Evolutionary conservation across 1,140 invertebrate genomes (phyloP).

Genomic region (Aphelenchoides besseyi): DNA sequence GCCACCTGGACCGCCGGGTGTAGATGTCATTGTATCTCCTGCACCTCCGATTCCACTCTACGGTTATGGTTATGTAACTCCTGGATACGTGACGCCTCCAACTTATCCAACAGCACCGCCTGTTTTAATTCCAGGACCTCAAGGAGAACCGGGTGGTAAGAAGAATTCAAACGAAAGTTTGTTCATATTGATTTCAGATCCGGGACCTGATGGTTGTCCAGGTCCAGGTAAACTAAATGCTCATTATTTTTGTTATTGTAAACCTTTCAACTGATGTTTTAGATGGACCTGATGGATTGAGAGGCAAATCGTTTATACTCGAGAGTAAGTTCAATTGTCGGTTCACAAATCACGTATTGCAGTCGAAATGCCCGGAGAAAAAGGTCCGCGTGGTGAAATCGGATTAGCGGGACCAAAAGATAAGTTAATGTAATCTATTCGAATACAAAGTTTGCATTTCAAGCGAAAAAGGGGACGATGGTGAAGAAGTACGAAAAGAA

Average conservation of each 20-base stretch:
- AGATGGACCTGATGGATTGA: not conserved
- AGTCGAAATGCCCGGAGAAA: no score
- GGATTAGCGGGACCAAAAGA: not conserved
- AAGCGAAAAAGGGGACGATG: not conserved
- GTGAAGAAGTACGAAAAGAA: no score
- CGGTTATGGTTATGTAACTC: not conserved
- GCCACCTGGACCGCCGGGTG: not conserved
- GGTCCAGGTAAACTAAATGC: not conserved
- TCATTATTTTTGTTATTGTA: no score
- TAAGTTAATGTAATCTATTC: not conserved
- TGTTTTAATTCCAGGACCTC: not conserved
- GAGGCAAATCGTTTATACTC: not conserved
- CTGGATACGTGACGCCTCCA: not conserved
- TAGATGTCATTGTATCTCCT: not conserved
- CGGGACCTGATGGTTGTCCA: not conserved
- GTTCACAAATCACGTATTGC: no score
- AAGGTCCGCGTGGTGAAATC: not conserved
- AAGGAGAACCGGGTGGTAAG: not conserved
- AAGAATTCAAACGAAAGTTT: not conserved
- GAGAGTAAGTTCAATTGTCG: no score
- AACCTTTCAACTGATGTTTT: not conserved
- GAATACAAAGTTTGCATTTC: not conserved
- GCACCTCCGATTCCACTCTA: not conserved
- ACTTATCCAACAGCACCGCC: not conserved
- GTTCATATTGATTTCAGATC: not conserved